Percentiles rank a stretch among this genome's conserved stretches.
Evolutionary conservation across 2,113 vertebrate genomes (phyloP).

Genomic region (Oreochromis tanganicae): DNA sequence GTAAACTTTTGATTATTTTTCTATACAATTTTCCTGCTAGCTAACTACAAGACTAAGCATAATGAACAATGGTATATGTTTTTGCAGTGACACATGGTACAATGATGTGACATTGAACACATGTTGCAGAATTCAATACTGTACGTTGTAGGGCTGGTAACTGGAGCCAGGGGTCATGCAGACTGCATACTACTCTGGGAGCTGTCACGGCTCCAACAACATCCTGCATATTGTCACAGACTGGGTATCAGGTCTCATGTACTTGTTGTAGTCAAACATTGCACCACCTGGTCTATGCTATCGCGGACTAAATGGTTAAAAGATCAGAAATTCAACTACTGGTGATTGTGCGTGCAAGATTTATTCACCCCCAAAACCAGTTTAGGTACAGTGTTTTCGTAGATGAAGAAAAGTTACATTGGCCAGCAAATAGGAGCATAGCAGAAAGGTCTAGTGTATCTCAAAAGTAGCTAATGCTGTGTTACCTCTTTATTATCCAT

Average conservation of each 20-base stretch:
- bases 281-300: not conserved
- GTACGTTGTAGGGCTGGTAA: conserved; percentile 38
- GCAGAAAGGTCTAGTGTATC: not conserved
- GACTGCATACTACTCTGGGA: not conserved
- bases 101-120: conserved; percentile 27
- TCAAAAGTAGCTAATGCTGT: not conserved
- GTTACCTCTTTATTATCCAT: conserved; percentile 65
- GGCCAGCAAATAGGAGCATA: not conserved
- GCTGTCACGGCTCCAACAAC: conserved; percentile 1
- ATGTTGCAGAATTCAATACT: conserved; percentile 53
- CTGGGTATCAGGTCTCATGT: conserved; percentile 21
- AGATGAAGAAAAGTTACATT: not conserved
- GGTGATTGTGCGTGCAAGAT: not conserved
- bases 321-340: not conserved
- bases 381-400: not conserved
- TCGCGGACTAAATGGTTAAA: not conserved
- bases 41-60: not conserved
- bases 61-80: not conserved
- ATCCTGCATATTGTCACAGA: conserved; percentile 23
- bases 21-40: not conserved
- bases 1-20: not conserved
- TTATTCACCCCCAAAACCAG: not conserved
- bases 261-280: conserved; percentile 32
- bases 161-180: conserved; percentile 9
- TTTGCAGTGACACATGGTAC: not conserved